Base-by-base conservation (phyloP, 2,888 invertebrate genomes). In the Drosophila kambysellisi region DNA sequence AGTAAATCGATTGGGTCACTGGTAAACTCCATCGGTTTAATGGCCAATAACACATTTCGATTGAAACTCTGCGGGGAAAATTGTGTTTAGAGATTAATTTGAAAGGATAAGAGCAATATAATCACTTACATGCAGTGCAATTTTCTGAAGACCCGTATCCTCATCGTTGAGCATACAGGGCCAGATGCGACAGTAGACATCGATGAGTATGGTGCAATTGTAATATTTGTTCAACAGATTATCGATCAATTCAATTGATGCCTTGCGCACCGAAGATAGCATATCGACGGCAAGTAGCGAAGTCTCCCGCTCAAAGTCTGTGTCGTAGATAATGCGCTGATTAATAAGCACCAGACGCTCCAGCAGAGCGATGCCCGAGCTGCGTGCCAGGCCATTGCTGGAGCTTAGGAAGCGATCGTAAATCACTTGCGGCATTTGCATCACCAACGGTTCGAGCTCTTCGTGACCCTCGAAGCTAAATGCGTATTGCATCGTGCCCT, bases 161-260 rank as follows among this genome's bases (percentile, higher is more conserved):
- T 78, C 76, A 70, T 93, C 93, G 15, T 88, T 91, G 11, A 93
- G 74, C 78, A 93, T 73, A 3, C 92, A 92, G 4, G 92, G 79
- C 68, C 92, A 91, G n/a, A 93, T 82, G 11, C 91, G 91, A 62
- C 92, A 93, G 89, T 93, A 93, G 1, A 92, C 90, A 76, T 86
- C 92, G 39, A 93, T 85, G n/a, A 93, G 85, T 0, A 92, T 91
- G 76, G 89, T 91, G 62, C 93, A 93, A 69, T 91, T 92, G 20
- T 89, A 88, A 76, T 92, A 93, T 1, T 76, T 75, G 17, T 83
- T 81, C 33, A 93, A 74, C 54, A 93, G 83, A 3, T 83, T 76
- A 54, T 93, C 93, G 2, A 92, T 80, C 50, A 83, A 85, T 1
- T 91, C 82, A 37, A 93, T 63, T 0, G 91, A 83, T 56, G 92